Base-by-base conservation (phyloP, 2,888 invertebrate species). In the Pandemis cinnamomeana region DNA sequence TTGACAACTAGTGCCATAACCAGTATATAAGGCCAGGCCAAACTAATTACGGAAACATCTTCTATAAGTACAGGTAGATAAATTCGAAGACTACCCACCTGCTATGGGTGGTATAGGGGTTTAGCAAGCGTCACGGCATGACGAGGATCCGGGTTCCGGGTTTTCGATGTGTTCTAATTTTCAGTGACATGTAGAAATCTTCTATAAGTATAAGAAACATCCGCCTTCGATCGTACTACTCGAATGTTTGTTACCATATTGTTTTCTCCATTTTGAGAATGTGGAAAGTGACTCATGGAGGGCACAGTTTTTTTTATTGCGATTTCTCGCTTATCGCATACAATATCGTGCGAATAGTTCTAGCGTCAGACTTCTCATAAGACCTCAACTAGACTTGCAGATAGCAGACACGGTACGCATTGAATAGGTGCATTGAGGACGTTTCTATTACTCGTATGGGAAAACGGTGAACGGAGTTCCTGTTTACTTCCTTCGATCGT, bases 371-470 rank as follows among this genome's bases (percentile, higher is more conserved):
- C 27, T 11, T 58, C 58, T 58, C 13, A 11, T 20, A 58, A 27
- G 8, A 55, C 8, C 27, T 7, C 11, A 58, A 4, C 15, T 8
- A 55, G 15, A 55, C 55, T 55, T 10, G 10, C n/a, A 60, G 48
- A 66, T 41, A 41, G 63, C 7, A 36, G 46, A 20, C 20, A 61
- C 27, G 67, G 61, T 53, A 42, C 36, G 67, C 27, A n/a, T 63
- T 55, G 10, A 46, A 13, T 55, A 10, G 51, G 53, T 62, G 13
- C 36, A 62, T 44, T 44, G 53, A 71, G 48, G 44, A 67, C 44
- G 67, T 67, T 71, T 62, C 67, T 72, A 67, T 72, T 67, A 58
- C 51, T 53, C 62, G 66, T 71, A 71, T 71, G 67, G 55, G 67
- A 67, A 72, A 67, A 53, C 53, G 51, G 41, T 2, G n/a, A 71